Evolutionary conservation across 2,888 invertebrate species (phyloP).

Genomic region (Nebria brevicollis): DNA sequence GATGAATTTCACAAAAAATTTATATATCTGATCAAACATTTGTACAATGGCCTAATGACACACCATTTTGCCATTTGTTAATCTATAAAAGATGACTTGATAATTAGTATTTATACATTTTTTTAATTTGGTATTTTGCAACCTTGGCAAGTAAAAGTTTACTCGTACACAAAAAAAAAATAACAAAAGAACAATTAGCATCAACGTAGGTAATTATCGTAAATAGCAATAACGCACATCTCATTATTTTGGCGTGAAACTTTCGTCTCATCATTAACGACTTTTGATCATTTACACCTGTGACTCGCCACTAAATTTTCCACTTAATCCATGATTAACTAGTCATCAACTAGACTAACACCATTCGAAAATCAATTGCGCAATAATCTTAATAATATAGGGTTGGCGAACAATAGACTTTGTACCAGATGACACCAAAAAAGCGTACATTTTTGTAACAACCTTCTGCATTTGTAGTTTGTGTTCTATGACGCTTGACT

Average conservation of each 20-base stretch:
- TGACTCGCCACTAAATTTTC: too few species aligned
- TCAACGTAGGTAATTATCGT: conserved; percentile 10
- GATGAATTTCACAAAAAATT: background rate
- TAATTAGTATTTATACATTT: background rate
- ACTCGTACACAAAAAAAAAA: background rate
- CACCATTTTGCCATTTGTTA: background rate
- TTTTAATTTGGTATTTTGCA: conserved; percentile 5
- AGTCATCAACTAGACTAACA: too few species aligned
- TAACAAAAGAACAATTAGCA: conserved; percentile 8
- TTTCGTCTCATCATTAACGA: background rate
- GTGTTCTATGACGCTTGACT: background rate
- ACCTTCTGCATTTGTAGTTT: background rate
- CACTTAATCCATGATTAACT: too few species aligned
- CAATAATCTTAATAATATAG: too few species aligned
- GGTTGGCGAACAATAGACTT: too few species aligned
- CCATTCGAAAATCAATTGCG: too few species aligned
- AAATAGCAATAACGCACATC: conserved; percentile 9
- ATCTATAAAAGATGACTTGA: conserved; percentile 13
- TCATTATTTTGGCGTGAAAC: background rate
- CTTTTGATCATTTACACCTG: too few species aligned
- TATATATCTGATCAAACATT: background rate
- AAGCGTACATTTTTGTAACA: background rate
- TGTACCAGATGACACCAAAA: too few species aligned
- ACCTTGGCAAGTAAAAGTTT: conserved; percentile 19
- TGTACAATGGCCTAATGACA: background rate